Base-by-base conservation (phyloP, 2,113 vertebrate genomes). In the Callipepla squamata region DNA sequence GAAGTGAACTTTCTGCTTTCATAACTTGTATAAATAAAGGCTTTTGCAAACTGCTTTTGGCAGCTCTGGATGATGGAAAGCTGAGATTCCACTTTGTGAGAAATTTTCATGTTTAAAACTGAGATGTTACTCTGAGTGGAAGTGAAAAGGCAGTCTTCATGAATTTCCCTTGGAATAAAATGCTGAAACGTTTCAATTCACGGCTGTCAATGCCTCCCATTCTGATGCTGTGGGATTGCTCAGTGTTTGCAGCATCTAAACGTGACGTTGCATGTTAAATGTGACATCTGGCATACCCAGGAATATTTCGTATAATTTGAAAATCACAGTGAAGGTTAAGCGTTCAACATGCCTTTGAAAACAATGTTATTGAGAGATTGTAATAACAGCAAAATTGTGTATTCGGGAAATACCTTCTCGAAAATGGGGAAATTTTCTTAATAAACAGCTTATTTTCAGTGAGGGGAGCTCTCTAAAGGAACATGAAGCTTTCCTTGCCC, bases 1-100 rank as follows among this genome's bases (percentile, higher is more conserved):
- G 72, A 89, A 85, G 30, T 85, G 81, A 82, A 81, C 87, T 89
- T 95, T 82, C 75, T 82, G 66, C 85, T 92, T 96, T 91, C 90
- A 38, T 63, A 87, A 90, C 55, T 85, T 94, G 59, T 74, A 34
- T 80, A 93, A 94, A 95, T 72, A 87, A 82, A 85, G 63, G 59
- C 34, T 30, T 21, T 89, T 63, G 59, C 2, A 4, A 89, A 72
- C 53, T 42, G 28, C 42, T 73, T 72, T 69, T 77, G 80, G 75
- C 50, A 90, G 79, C 63, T 42, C 28, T 55, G 63, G 28, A 47
- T 67, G 57, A 90, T 30, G 28, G 88, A 59, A 85, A 80, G 73
- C 55, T 90, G 62, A 83, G 91, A 75, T 66, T 70, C 72, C 51
- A 83, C 34, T 90, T 28, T 15, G 53, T 87, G 19, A 94, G 79